phyloP scores from a whole-genome alignment of 2,888 invertebrate genomes.

The Hypomecis punctinalis region DNA sequence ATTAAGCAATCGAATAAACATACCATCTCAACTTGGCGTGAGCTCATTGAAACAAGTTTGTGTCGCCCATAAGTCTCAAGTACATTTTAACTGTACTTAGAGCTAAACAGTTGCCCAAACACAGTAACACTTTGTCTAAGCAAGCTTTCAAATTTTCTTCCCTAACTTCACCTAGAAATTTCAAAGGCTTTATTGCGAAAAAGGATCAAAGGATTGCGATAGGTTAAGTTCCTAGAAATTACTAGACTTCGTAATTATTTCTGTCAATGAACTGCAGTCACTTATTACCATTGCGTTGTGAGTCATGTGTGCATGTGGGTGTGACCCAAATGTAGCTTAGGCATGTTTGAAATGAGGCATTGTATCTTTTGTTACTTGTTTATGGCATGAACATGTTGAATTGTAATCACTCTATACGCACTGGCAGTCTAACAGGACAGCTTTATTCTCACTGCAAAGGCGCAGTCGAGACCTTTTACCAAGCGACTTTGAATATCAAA shows the following conservation, averaged over 20 bases:
- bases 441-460: not conserved
- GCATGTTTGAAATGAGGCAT: slow-evolving; percentile 9
- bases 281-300: slow-evolving; percentile 60
- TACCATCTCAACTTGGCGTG: slow-evolving; percentile 17
- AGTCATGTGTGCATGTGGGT: slow-evolving; percentile 57
- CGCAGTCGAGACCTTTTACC: not conserved
- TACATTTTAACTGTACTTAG: slow-evolving; percentile 14
- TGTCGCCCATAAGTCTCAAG: slow-evolving; percentile 33
- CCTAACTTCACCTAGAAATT: not conserved
- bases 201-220: not conserved
- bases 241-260: slow-evolving; percentile 40
- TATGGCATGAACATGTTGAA: slow-evolving; percentile 2
- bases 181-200: not conserved
- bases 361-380: slow-evolving; percentile 20
- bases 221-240: slow-evolving; percentile 18
- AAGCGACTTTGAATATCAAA: no score
- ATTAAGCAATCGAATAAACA: slow-evolving; percentile 17
- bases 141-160: not conserved
- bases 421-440: no score
- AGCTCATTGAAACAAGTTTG: slow-evolving; percentile 27
- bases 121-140: slow-evolving; percentile 7
- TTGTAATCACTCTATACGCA: not conserved
- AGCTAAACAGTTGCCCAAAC: not conserved
- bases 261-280: slow-evolving; percentile 57
- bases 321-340: slow-evolving; percentile 55